Conservation (phyloP, 2,888 invertebrate genomes). For the Cheilosia soror region DNA sequence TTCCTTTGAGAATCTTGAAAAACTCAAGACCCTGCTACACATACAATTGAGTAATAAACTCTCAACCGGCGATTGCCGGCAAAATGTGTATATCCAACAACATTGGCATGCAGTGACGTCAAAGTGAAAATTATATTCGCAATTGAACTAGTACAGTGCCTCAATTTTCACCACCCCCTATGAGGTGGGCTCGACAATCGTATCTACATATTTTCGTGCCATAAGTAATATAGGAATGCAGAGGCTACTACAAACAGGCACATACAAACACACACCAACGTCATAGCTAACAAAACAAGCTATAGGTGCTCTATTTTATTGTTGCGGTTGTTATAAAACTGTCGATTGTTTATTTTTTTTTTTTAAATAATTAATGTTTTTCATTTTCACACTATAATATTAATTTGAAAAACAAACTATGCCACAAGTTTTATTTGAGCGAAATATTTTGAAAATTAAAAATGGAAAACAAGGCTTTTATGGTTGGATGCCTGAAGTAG, state of each 20-base stretch:
- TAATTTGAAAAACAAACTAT: conserved; percentile 23
- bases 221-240: no score
- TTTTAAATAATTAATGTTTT: background rate
- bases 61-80: background rate
- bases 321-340: conserved; percentile 8
- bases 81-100: background rate
- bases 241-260: no score
- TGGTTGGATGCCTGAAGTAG: no score
- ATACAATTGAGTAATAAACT: conserved; percentile 4
- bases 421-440: no score
- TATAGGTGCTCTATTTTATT: no score
- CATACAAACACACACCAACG: no score
- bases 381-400: conserved; percentile 19
- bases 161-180: background rate
- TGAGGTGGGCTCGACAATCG: background rate
- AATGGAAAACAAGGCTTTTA: no score
- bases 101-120: conserved; percentile 1
- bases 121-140: conserved; percentile 4
- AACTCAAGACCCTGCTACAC: background rate
- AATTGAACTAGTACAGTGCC: background rate
- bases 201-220: background rate
- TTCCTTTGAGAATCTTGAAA: no score
- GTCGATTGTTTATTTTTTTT: conserved; percentile 18
- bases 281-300: no score
- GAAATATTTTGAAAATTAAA: no score